Evolutionary conservation across 2,113 vertebrate genomes (phyloP).

Genomic region (Herpetotheres cachinnans): DNA sequence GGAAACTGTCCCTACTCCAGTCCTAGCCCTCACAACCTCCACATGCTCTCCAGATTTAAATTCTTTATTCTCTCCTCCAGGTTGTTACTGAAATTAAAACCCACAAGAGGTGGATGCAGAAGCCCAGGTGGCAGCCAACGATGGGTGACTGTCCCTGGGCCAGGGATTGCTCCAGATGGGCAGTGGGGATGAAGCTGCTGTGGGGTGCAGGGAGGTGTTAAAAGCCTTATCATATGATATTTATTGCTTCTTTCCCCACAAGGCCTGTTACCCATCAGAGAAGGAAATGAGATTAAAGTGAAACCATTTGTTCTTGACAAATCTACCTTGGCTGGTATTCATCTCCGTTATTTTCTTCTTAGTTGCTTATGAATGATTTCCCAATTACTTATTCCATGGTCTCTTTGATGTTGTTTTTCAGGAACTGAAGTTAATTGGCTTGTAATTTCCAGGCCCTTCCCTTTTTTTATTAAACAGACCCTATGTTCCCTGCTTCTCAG

Average conservation of each 20-base stretch:
- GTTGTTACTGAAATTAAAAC: not conserved
- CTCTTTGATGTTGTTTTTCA: not conserved
- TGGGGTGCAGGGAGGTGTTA: not conserved
- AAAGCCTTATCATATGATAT: not conserved
- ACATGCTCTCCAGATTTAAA: not conserved
- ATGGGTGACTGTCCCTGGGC: accelerated
- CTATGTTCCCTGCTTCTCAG: not conserved
- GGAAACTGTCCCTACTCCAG: not conserved
- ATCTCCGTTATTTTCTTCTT: not conserved
- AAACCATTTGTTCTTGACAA: not conserved
- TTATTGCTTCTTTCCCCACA: not conserved
- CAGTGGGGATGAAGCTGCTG: not conserved
- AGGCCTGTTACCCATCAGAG: not conserved
- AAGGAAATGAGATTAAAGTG: not conserved
- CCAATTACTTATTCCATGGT: not conserved
- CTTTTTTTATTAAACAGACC: not conserved
- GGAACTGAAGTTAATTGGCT: not conserved
- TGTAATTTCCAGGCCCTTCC: not conserved
- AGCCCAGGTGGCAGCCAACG: not conserved
- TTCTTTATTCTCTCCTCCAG: not conserved
- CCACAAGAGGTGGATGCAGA: not conserved
- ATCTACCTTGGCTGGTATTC: not conserved
- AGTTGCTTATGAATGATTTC: not conserved
- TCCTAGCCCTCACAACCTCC: not conserved
- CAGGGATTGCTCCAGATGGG: accelerated